Conservation (phyloP, 2,888 invertebrate genomes). For the Harpalus rubripes region DNA sequence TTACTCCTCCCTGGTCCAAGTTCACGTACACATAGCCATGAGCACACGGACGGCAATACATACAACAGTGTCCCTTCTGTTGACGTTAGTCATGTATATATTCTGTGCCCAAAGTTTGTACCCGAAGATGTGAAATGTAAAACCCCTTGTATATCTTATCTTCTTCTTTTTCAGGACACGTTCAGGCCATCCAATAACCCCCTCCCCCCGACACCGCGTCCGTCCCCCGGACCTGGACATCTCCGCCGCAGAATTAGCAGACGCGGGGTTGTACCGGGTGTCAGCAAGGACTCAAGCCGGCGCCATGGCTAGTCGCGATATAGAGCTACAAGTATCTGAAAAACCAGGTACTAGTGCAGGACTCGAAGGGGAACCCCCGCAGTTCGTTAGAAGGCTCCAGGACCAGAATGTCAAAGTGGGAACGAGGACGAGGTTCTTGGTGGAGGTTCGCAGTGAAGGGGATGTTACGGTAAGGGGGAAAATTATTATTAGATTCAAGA, state of each 20-base stretch:
- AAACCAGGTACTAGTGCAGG: slow-evolving; percentile 68
- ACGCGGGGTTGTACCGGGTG: slow-evolving; percentile 88
- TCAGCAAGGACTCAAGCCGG: slow-evolving; percentile 82
- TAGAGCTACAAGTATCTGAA: slow-evolving; percentile 78
- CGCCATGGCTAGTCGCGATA: slow-evolving; percentile 78
- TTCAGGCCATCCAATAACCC: slow-evolving; percentile 75
- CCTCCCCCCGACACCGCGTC: slow-evolving; percentile 14
- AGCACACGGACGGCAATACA: too few relatives aligned
- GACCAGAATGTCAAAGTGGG: slow-evolving; percentile 95
- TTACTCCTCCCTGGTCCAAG: too few relatives aligned
- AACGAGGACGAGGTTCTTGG: slow-evolving; percentile 90
- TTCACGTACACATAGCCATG: too few relatives aligned
- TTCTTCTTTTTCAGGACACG: slow-evolving; percentile 1
- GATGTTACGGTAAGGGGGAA: slow-evolving; percentile 83
- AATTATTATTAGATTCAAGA: neutral
- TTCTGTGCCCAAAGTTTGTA: too few relatives aligned
- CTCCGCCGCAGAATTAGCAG: slow-evolving; percentile 83
- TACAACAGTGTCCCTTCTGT: too few relatives aligned
- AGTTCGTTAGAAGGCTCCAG: slow-evolving; percentile 83
- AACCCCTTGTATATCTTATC: too few relatives aligned
- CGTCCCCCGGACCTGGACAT: slow-evolving; percentile 75
- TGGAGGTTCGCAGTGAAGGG: slow-evolving; percentile 89
- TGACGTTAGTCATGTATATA: too few relatives aligned
- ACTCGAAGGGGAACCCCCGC: slow-evolving; percentile 77
- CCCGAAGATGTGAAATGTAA: too few relatives aligned